Percentiles rank a stretch among this genome's conserved stretches.
phyloP scores from a whole-genome alignment of 2,888 invertebrate genomes.

The Mellilla xanthometata region DNA sequence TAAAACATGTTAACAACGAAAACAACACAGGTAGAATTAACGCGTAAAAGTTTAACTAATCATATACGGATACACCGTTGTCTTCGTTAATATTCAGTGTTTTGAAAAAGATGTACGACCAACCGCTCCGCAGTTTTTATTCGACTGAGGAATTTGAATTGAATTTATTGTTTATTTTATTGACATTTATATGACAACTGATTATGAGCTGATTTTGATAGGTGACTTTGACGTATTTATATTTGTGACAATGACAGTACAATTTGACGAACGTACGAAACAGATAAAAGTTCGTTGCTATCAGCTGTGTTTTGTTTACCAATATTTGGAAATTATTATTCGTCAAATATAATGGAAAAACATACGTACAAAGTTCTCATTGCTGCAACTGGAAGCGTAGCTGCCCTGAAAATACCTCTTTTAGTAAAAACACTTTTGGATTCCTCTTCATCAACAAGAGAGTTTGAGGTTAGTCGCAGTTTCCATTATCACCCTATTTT shows the following conservation, averaged over 20 bases:
- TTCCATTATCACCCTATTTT: slow-evolving; percentile 19
- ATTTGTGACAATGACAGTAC: no score
- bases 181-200: not conserved
- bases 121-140: slow-evolving; percentile 21
- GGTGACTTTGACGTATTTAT: no score
- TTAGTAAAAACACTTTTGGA: slow-evolving; percentile 80
- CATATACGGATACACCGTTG: slow-evolving; percentile 37
- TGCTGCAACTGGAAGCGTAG: slow-evolving; percentile 98
- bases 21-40: slow-evolving; percentile 1
- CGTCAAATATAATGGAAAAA: slow-evolving; percentile 45
- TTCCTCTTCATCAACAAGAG: slow-evolving; percentile 32
- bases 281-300: no score
- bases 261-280: no score
- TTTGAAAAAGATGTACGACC: slow-evolving; percentile 21
- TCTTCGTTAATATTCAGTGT: slow-evolving; percentile 44
- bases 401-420: slow-evolving; percentile 93
- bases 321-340: not conserved
- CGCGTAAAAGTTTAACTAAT: slow-evolving; percentile 28
- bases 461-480: slow-evolving; percentile 58
- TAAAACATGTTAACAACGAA: slow-evolving; percentile 22
- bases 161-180: not conserved
- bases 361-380: slow-evolving; percentile 85
- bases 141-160: slow-evolving; percentile 31
- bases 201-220: no score
- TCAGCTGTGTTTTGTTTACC: not conserved